A percentile compares a stretch with the other conserved stretches of the same genome.
Evolutionary conservation across 2,888 invertebrate species (phyloP).

Genomic region (Lasioglossum figueresi): DNA sequence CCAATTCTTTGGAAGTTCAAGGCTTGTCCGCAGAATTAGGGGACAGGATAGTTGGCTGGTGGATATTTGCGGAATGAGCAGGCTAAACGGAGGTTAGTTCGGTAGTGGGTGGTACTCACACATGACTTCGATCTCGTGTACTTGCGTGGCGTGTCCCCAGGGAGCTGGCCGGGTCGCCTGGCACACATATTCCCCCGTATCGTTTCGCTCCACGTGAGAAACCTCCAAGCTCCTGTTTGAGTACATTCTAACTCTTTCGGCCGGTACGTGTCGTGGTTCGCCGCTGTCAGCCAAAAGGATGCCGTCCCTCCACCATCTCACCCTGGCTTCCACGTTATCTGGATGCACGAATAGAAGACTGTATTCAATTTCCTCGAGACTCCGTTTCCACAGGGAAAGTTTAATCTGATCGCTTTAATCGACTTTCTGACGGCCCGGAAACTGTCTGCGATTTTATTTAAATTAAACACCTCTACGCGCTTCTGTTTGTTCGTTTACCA

Average conservation of each 20-base stretch:
- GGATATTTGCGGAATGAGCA: conserved; percentile 13
- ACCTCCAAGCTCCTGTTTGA: conserved; percentile 90
- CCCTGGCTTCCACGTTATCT: conserved; percentile 69
- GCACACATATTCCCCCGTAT: conserved; percentile 89
- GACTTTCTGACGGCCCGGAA: not conserved
- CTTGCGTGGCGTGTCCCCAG: conserved; percentile 89
- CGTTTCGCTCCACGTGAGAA: conserved; percentile 85
- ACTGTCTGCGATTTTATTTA: not conserved
- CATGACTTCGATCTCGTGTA: conserved; percentile 91
- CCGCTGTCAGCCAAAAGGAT: conserved; percentile 87
- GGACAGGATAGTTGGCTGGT: not conserved
- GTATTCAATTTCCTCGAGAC: not conserved
- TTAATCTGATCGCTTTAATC: conserved; percentile 3
- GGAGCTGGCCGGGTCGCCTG: conserved; percentile 88
- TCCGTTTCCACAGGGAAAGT: not conserved
- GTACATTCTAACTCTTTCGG: conserved; percentile 86
- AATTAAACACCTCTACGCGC: not conserved
- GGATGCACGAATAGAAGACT: not conserved
- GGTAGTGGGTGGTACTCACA: conserved; percentile 85
- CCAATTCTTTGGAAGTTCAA: not conserved
- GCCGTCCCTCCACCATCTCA: conserved; percentile 80
- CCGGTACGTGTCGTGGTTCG: conserved; percentile 85
- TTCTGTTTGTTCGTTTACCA: not conserved
- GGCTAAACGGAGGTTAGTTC: not conserved
- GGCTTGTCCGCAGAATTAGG: not conserved